phyloP scores from a whole-genome alignment of 1,140 invertebrate species.

The Limonius californicus region DNA sequence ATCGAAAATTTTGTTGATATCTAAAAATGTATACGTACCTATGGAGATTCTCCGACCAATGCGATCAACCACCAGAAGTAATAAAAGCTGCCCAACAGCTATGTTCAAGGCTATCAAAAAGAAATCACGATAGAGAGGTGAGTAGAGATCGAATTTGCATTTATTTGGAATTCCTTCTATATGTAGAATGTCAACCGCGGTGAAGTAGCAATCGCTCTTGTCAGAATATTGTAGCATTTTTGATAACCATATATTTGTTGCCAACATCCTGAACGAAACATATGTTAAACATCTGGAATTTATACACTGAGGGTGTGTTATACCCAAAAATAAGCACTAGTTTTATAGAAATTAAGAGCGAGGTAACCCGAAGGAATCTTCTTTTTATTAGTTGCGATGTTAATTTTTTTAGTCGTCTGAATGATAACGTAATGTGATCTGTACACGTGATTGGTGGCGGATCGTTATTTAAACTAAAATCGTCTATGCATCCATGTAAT shows the following conservation, averaged over 20 bases:
- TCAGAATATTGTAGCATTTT: not conserved
- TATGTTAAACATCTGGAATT: not conserved
- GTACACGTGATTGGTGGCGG: constrained; percentile 7
- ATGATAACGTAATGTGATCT: constrained; percentile 4
- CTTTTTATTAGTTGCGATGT: not conserved
- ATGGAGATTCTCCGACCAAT: not conserved
- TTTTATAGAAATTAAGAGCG: not conserved
- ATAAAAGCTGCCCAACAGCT: not conserved
- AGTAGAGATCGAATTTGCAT: not conserved
- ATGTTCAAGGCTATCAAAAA: not conserved
- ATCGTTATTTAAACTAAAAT: constrained; percentile 21
- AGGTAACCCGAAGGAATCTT: not conserved
- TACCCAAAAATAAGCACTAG: not conserved
- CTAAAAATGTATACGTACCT: too few relatives aligned
- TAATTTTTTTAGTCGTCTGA: not conserved
- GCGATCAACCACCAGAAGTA: not conserved
- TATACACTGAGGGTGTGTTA: not conserved
- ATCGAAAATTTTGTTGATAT: too few relatives aligned
- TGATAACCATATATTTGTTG: not conserved
- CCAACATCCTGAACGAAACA: not conserved
- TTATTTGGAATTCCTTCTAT: not conserved
- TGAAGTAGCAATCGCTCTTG: not conserved
- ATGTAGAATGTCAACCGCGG: not conserved
- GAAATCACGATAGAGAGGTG: not conserved
- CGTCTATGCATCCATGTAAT: constrained; percentile 19